Evolutionary conservation across 2,888 invertebrate genomes (phyloP), one percentile per base, ranked within the genome.

Genomic region (Stenurella melanura): DNA sequence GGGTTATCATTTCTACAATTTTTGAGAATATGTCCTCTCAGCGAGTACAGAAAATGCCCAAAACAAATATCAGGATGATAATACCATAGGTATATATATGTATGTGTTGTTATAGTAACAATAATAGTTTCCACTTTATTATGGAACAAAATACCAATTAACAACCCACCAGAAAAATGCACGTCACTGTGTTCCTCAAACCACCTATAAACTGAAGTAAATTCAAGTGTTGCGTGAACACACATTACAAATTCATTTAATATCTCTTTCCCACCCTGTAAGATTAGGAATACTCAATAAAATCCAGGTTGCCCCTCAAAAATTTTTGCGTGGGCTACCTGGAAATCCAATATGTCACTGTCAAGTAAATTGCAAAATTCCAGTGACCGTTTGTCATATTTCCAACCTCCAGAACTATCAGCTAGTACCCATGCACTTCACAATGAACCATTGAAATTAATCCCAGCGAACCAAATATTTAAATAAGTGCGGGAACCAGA

Each of bases 401-500:
- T 34, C 34, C 70, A 60, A 42, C 70, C 70, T 21, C 70, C 69
- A 26, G 19, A 18, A 58, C 18, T 42, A 17, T 18, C 18, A 18
- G 42, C 12, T 42, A 60, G 3, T 26, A 19, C 70, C 12, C 19
- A 63, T 34, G 17, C 9, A 34, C 54, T 30, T 17, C 58, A 73
- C 1, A 21, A 61, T 67, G 73, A 73, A 34, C 12, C 64, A 26
- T 21, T 57, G 21, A 34, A 58, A 64, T 7, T 34, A 19, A 60
- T 38, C 60, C 12, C n/a, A 18, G 12, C 60, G 42, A 58, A 60
- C 17, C 18, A 30, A 30, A 77, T 68, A 74, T 82, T 82, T 70
- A 75, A 82, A 78, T 71, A 73, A 69, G 74, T 74, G 81, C 81
- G 80, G 78, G 78, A 81, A 78, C 50, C 54, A 69, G 54, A 66